Percentiles rank a stretch among this genome's conserved stretches.
phyloP scores from a whole-genome alignment of 2,113 vertebrate genomes.

The Apteryx owenii region DNA sequence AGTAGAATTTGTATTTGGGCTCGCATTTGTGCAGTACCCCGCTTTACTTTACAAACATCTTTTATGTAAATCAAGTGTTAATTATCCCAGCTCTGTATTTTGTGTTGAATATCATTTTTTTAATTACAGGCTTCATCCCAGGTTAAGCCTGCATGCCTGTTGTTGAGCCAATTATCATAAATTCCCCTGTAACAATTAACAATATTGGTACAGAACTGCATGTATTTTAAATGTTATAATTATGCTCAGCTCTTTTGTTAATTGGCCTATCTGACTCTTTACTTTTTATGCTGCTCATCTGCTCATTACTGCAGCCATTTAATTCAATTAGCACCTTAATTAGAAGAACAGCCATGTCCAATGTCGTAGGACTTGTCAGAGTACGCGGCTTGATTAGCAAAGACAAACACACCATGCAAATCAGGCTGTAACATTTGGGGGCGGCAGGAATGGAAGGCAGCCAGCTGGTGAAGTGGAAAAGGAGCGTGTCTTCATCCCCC shows the following conservation, averaged over 20 bases:
- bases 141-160: slow-evolving; percentile 82
- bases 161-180: slow-evolving; percentile 98
- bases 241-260: slow-evolving; percentile 97
- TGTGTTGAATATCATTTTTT: slow-evolving; percentile 84
- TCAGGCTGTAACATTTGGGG: slow-evolving; percentile 80
- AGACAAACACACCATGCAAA: slow-evolving; percentile 91
- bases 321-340: slow-evolving; percentile 99
- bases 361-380: slow-evolving; percentile 89
- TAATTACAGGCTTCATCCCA: slow-evolving; percentile 81
- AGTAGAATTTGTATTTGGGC: background rate
- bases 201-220: slow-evolving; percentile 86
- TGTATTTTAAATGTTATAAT: slow-evolving; percentile 99
- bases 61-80: slow-evolving; percentile 86
- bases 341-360: slow-evolving; percentile 93
- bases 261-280: slow-evolving; percentile 99
- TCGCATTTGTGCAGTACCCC: background rate
- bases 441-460: slow-evolving; percentile 78
- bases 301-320: slow-evolving; percentile 98
- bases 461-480: slow-evolving; percentile 77
- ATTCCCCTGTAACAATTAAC: slow-evolving; percentile 98
- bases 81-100: slow-evolving; percentile 80
- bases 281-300: slow-evolving; percentile 97
- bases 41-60: slow-evolving; percentile 61
- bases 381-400: slow-evolving; percentile 88
- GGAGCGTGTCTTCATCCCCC: slow-evolving; percentile 73